A percentile compares a stretch with the other conserved stretches of the same genome.
These are phyloP conservation scores for Neodiprion fabricii DNA, from an alignment of 1,140 invertebrate species.

Conservation along the genomic window DNA sequence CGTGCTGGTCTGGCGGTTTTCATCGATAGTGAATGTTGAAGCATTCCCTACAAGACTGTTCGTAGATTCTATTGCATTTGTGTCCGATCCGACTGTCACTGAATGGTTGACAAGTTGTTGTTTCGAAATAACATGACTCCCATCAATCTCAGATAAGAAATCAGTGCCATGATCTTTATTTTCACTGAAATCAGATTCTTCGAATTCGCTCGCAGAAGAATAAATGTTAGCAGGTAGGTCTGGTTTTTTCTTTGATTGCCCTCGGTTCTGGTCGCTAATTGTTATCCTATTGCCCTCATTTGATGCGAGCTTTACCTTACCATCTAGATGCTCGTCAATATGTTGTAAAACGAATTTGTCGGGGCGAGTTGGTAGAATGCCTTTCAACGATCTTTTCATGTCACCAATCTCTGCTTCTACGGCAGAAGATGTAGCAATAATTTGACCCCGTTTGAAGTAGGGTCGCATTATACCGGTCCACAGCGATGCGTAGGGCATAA, in stretches of 20 bases:
- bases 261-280: too few species aligned
- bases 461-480: constrained; percentile 28
- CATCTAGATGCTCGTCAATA: constrained; percentile 22
- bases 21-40: neutral
- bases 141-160: too few species aligned
- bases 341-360: constrained; percentile 24
- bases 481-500: constrained; percentile 17
- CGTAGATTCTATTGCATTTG: too few species aligned
- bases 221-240: too few species aligned
- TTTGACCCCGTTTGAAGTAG: constrained; percentile 11
- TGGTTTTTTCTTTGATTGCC: too few species aligned
- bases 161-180: too few species aligned
- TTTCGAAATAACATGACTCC: too few species aligned
- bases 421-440: constrained; percentile 25
- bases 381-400: constrained; percentile 17
- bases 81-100: neutral
- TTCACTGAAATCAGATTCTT: too few species aligned
- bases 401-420: constrained; percentile 26
- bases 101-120: neutral
- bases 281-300: neutral
- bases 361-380: constrained; percentile 21
- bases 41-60: too few species aligned
- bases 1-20: neutral
- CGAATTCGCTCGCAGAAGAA: neutral
- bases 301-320: neutral